Evolutionary conservation across 30 jellyfish, hydroid and myxozoan species (phyloP).

Genomic region (Hydra vulgaris): DNA sequence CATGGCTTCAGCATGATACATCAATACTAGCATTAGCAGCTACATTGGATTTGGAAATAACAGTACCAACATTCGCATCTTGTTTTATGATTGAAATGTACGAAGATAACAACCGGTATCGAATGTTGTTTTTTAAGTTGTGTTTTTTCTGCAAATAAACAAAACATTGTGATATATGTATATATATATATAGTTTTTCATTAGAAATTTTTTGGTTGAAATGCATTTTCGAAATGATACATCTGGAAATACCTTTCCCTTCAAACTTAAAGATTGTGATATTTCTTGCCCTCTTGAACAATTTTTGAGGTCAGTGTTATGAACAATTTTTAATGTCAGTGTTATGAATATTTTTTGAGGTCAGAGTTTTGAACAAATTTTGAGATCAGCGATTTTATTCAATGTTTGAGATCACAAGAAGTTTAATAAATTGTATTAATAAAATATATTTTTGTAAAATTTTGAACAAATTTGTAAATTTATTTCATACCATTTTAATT

Average conservation of each 20-base stretch:
- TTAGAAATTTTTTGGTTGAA: slow-evolving; percentile 17
- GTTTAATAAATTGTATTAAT: too few relatives aligned
- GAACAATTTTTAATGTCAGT: neutral
- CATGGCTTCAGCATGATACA: slow-evolving; percentile 35
- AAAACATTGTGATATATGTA: neutral
- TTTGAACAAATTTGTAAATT: too few relatives aligned
- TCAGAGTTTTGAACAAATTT: neutral
- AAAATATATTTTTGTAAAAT: too few relatives aligned
- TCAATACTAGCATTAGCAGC: slow-evolving; percentile 18
- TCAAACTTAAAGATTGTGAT: slow-evolving; percentile 5
- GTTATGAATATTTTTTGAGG: neutral
- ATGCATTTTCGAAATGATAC: slow-evolving; percentile 24
- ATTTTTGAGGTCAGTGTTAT: slow-evolving; percentile 24
- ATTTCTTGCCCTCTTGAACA: slow-evolving; percentile 8
- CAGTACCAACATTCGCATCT: slow-evolving; percentile 21
- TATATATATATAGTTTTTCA: neutral
- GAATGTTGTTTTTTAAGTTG: neutral
- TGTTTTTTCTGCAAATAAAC: neutral
- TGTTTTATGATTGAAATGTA: slow-evolving; percentile 26
- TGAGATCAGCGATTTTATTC: neutral
- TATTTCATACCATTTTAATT: too few relatives aligned
- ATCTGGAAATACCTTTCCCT: slow-evolving; percentile 7
- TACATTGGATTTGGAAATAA: slow-evolving; percentile 4
- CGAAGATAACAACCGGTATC: neutral
- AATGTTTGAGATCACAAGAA: neutral